A percentile compares a stretch with the other conserved stretches of the same genome.
Evolutionary conservation across 1,140 invertebrate species (phyloP).

Genomic region (Rhagoletis pomonella): DNA sequence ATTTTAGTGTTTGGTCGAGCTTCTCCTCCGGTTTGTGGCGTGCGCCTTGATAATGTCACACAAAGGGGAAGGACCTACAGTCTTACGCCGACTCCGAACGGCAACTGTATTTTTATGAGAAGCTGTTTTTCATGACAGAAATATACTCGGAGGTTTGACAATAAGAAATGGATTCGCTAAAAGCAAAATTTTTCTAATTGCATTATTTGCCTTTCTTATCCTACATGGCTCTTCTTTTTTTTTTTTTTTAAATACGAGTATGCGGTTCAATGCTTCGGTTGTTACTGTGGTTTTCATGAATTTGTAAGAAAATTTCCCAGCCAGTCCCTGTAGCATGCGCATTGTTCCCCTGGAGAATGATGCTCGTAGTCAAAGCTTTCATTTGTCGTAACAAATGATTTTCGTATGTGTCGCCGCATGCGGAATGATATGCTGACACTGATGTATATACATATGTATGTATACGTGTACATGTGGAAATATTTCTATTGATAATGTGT

Average conservation of each 20-base stretch:
- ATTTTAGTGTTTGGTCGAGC: too few species aligned
- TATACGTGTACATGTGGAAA: not conserved
- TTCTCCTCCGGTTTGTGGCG: too few species aligned
- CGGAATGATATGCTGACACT: not conserved
- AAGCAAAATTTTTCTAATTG: too few species aligned
- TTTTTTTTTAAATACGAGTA: not conserved
- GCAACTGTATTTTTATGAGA: too few species aligned
- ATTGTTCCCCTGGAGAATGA: not conserved
- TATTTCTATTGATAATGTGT: too few species aligned
- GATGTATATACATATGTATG: not conserved
- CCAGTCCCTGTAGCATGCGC: not conserved
- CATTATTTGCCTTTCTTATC: too few species aligned
- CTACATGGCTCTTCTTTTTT: not conserved
- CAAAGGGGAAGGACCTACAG: too few species aligned
- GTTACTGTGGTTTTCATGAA: not conserved
- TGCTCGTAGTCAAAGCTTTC: not conserved
- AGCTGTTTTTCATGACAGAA: too few species aligned
- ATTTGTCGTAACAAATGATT: constrained; percentile 40
- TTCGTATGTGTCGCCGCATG: constrained; percentile 22
- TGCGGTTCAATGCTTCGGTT: not conserved
- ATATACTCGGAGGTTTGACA: too few species aligned
- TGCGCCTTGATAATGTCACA: too few species aligned
- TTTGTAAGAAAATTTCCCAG: not conserved
- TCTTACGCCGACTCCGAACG: too few species aligned
- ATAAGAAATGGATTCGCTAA: too few species aligned